Evolutionary conservation across 2,113 vertebrate species (phyloP).

Genomic region (Grammatotria lemairii): DNA sequence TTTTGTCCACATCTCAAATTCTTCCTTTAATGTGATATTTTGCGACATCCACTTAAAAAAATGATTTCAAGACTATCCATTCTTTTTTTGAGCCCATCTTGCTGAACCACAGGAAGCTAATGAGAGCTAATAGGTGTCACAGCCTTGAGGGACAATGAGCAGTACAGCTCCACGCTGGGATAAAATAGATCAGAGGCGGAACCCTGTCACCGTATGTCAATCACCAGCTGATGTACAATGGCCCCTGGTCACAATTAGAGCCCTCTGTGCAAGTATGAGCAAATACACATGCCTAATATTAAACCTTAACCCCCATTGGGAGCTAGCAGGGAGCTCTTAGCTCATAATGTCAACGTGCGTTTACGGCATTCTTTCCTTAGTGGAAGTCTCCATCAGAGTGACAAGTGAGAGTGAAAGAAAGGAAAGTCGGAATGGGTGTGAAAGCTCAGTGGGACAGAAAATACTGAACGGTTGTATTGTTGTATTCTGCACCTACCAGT

Average conservation of each 20-base stretch:
- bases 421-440: neutral
- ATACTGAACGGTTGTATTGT: neutral
- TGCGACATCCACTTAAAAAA: neutral
- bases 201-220: constrained; percentile 45
- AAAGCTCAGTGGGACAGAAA: neutral
- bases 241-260: constrained; percentile 44
- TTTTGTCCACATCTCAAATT: neutral
- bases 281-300: constrained; percentile 35
- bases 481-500: neutral
- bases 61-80: neutral
- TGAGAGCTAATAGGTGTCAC: constrained; percentile 56
- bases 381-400: neutral
- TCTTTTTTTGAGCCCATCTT: neutral
- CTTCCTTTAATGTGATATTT: neutral
- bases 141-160: constrained; percentile 35
- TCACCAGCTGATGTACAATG: constrained; percentile 30
- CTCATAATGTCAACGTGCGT: constrained; percentile 15
- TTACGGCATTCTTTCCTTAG: constrained; percentile 2
- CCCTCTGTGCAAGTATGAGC: constrained; percentile 21
- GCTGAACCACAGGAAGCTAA: constrained; percentile 49
- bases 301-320: constrained; percentile 17
- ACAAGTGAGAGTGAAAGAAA: neutral
- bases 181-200: constrained; percentile 32
- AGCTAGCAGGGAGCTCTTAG: constrained; percentile 12
- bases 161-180: constrained; percentile 25